Conservation (phyloP, 2,113 vertebrate genomes). For the Gallinago media region DNA sequence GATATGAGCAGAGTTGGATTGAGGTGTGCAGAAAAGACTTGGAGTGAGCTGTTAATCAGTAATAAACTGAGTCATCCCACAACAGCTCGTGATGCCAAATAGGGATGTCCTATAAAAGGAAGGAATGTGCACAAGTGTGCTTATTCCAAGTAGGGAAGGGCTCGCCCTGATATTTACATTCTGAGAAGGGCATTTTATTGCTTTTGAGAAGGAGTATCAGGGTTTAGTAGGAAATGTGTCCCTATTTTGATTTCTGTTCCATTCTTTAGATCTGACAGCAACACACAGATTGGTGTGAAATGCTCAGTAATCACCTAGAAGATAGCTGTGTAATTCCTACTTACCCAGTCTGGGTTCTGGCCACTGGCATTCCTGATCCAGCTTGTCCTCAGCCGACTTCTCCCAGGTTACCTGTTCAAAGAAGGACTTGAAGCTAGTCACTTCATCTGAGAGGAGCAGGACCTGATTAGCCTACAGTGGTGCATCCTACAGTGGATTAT, state of each 20-base stretch:
- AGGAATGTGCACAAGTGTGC: not conserved
- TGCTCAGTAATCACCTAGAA: not conserved
- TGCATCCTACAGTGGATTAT: not conserved
- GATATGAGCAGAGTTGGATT: not conserved
- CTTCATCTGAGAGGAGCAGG: not conserved
- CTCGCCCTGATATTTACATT: not conserved
- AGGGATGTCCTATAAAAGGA: not conserved
- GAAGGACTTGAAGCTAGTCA: not conserved
- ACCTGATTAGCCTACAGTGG: not conserved
- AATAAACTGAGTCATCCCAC: not conserved
- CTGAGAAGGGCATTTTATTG: not conserved
- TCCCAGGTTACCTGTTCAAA: not conserved
- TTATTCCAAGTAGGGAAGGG: not conserved
- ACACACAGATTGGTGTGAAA: not conserved
- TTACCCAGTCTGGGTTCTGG: not conserved
- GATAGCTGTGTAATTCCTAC: not conserved
- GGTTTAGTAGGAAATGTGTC: not conserved
- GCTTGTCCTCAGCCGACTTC: not conserved
- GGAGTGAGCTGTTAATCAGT: conserved; percentile 24
- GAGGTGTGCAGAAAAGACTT: not conserved
- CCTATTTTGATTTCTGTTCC: not conserved
- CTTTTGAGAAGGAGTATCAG: not conserved
- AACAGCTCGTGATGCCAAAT: not conserved
- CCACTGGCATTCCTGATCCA: not conserved
- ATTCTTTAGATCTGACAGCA: not conserved